Percentiles rank a stretch among this genome's conserved stretches.
phyloP scores from a whole-genome alignment of 2,797 vertebrate species.

The Emydoidea blandingii region DNA sequence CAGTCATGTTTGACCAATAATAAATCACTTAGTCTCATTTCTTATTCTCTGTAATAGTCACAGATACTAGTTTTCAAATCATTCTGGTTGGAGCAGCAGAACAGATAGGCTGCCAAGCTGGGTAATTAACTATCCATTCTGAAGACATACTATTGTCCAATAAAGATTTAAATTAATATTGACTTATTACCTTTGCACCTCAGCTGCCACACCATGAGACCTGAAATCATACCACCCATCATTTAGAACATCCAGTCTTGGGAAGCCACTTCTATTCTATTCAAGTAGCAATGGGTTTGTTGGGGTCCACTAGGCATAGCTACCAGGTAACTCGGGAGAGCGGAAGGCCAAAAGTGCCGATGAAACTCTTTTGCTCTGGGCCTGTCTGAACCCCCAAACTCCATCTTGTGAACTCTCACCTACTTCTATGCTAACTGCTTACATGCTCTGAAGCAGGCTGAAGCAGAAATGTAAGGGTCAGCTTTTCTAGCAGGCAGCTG shows the following conservation, averaged over 20 bases:
- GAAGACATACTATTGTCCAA: not conserved
- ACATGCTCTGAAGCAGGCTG: too few relatives aligned
- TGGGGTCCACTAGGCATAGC: too few relatives aligned
- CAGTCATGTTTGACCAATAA: not conserved
- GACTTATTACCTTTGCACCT: not conserved
- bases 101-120: not conserved
- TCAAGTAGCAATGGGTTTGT: rapidly evolving
- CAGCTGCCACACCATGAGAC: not conserved
- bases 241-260: not conserved
- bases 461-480: too few relatives aligned
- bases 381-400: too few relatives aligned
- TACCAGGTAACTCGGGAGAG: too few relatives aligned
- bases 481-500: too few relatives aligned
- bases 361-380: too few relatives aligned
- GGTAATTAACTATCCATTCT: not conserved
- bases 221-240: not conserved
- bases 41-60: not conserved
- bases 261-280: not conserved
- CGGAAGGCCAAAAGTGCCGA: too few relatives aligned
- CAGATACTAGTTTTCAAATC: not conserved
- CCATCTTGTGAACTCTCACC: too few relatives aligned
- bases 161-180: not conserved
- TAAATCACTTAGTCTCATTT: not conserved
- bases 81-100: not conserved
- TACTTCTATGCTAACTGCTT: too few relatives aligned